A percentile compares a stretch with the other conserved stretches of the same genome.
Evolutionary conservation across 2,113 vertebrate species (phyloP).

Genomic region (Scartelaos histophorus): DNA sequence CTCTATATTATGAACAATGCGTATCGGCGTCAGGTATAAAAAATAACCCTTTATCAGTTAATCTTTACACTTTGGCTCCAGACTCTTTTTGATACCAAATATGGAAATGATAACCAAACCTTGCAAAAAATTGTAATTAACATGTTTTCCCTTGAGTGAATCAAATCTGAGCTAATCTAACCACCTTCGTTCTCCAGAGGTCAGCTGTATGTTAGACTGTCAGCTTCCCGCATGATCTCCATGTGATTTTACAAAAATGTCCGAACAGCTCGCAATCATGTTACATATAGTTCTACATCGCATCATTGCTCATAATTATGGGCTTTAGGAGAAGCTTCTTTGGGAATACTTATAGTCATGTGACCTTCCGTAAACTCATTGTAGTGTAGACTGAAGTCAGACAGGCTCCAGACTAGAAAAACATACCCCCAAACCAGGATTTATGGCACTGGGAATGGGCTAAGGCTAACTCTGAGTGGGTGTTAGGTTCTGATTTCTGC

Average conservation of each 20-base stretch:
- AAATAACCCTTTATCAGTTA: too few relatives aligned
- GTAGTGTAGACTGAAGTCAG: constrained; percentile 32
- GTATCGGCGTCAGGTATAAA: too few relatives aligned
- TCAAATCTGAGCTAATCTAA: background rate
- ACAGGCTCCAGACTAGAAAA: constrained; percentile 51
- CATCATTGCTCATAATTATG: constrained; percentile 18
- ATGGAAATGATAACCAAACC: background rate
- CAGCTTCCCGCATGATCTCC: background rate
- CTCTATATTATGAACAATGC: too few relatives aligned
- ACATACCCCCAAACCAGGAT: constrained; percentile 49
- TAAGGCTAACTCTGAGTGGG: constrained; percentile 21
- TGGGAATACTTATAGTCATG: background rate
- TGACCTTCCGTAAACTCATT: constrained; percentile 51
- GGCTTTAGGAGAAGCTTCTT: background rate
- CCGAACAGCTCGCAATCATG: background rate
- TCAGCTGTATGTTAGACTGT: background rate
- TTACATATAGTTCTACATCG: background rate
- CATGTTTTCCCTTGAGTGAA: background rate
- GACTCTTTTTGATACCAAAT: background rate
- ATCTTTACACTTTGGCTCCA: background rate
- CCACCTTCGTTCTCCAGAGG: background rate
- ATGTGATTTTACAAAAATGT: background rate
- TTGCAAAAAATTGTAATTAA: background rate
- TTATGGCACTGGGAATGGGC: constrained; percentile 50
- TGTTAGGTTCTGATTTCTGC: constrained; percentile 41